Conservation (phyloP, 2,113 vertebrate genomes). For the Barnardius zonarius region DNA sequence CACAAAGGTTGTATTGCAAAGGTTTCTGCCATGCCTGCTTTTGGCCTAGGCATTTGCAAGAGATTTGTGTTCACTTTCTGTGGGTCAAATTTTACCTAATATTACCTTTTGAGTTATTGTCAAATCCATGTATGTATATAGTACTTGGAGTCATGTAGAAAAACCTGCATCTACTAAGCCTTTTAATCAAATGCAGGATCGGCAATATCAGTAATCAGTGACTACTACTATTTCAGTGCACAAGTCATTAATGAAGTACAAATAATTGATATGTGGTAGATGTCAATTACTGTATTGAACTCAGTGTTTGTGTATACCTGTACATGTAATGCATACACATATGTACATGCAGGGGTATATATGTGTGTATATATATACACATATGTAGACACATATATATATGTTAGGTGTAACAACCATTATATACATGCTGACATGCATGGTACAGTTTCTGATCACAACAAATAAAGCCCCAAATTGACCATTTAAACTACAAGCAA, state of each 20-base stretch:
- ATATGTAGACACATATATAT: background rate
- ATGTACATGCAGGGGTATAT: background rate
- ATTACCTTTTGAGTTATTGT: background rate
- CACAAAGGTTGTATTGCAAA: background rate
- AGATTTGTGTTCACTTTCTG: background rate
- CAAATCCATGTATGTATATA: background rate
- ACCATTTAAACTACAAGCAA: constrained; percentile 36
- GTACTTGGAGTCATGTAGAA: background rate
- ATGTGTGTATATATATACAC: background rate
- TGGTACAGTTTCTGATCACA: background rate
- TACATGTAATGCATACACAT: background rate
- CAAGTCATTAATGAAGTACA: background rate
- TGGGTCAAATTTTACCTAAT: background rate
- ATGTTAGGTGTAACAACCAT: background rate
- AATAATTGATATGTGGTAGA: background rate
- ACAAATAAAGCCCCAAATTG: background rate
- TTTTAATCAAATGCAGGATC: background rate
- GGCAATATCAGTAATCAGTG: background rate
- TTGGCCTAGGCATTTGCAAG: background rate
- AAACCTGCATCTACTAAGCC: background rate
- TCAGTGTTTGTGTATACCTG: background rate
- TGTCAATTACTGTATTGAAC: background rate
- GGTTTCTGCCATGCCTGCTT: background rate
- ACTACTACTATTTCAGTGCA: background rate
- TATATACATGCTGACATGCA: background rate